Percentiles rank a stretch among this genome's conserved stretches.
These are phyloP conservation scores for Megaleporinus macrocephalus DNA, from an alignment of 2,113 vertebrate species.

Conservation along the genomic window DNA sequence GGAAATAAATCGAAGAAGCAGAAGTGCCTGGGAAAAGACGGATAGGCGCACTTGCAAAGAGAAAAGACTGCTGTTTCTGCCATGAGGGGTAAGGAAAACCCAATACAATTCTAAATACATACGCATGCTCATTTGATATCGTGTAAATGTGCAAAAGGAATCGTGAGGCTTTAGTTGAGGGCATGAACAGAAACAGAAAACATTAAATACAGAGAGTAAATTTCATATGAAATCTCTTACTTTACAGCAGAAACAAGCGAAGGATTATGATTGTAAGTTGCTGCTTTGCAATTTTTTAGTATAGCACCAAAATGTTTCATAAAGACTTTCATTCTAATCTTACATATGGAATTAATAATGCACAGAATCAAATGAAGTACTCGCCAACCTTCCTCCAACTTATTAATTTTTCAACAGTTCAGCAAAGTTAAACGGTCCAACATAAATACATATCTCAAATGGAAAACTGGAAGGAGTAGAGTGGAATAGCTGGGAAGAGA, in stretches of 20 bases:
- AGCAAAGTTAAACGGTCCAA: constrained; percentile 3
- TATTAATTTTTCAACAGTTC: background rate
- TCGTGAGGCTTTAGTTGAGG: background rate
- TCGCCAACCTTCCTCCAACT: background rate
- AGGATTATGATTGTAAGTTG: background rate
- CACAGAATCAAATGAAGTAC: constrained; percentile 77
- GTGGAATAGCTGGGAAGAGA: background rate
- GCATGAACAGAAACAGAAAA: background rate
- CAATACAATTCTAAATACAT: background rate
- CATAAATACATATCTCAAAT: background rate
- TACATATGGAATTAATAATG: constrained; percentile 94
- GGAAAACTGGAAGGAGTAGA: background rate
- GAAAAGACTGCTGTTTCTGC: background rate
- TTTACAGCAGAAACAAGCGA: background rate
- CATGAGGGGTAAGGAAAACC: background rate
- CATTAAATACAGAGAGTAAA: background rate
- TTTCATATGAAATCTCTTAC: background rate
- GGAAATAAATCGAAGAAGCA: background rate
- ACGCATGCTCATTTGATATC: background rate
- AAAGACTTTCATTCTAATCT: constrained; percentile 50
- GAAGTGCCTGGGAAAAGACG: background rate
- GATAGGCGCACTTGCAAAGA: background rate
- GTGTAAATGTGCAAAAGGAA: background rate
- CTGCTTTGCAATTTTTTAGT: background rate
- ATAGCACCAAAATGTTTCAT: background rate